Conservation (phyloP, 64 coral and sea anemone species). For the Dendronephthya gigantea region DNA sequence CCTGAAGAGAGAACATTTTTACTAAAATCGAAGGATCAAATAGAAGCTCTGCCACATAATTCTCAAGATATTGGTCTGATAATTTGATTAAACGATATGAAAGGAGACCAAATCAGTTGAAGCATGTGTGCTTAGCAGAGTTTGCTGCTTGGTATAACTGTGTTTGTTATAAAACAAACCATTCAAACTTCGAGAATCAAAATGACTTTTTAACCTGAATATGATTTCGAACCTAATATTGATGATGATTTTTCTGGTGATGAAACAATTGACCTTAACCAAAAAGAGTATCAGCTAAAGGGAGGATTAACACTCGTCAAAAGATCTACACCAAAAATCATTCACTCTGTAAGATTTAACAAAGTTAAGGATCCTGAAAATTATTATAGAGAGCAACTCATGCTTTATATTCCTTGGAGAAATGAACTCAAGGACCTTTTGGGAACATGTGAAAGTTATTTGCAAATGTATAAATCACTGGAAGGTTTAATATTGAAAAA, state of each 20-base stretch:
- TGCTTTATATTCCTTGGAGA: constrained; percentile 49
- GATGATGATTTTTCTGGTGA: constrained; percentile 19
- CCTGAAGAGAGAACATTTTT: constrained; percentile 3
- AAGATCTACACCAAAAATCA: constrained; percentile 42
- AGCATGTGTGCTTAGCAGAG: constrained; percentile 44
- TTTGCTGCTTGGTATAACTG: constrained; percentile 2
- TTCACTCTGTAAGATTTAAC: constrained; percentile 41
- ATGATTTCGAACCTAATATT: constrained; percentile 3
- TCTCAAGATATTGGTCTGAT: constrained; percentile 56
- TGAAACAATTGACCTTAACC: background rate
- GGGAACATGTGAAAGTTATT: constrained; percentile 15
- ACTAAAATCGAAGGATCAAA: constrained; percentile 38
- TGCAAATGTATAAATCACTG: constrained; percentile 9
- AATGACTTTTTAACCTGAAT: background rate
- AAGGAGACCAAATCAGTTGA: constrained; percentile 38
- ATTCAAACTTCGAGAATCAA: constrained; percentile 15
- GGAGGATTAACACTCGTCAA: constrained; percentile 45
- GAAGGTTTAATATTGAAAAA: constrained; percentile 1
- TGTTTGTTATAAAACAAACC: no score
- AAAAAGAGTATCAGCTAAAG: constrained; percentile 20
- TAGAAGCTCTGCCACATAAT: constrained; percentile 30
- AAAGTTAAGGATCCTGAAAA: constrained; percentile 66
- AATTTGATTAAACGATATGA: no score
- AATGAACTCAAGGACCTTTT: constrained; percentile 44
- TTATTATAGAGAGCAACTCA: constrained; percentile 50